These are phyloP conservation scores for Drosophila paramelanica DNA, from an alignment of 2,888 invertebrate species.

Conservation along the genomic window DNA sequence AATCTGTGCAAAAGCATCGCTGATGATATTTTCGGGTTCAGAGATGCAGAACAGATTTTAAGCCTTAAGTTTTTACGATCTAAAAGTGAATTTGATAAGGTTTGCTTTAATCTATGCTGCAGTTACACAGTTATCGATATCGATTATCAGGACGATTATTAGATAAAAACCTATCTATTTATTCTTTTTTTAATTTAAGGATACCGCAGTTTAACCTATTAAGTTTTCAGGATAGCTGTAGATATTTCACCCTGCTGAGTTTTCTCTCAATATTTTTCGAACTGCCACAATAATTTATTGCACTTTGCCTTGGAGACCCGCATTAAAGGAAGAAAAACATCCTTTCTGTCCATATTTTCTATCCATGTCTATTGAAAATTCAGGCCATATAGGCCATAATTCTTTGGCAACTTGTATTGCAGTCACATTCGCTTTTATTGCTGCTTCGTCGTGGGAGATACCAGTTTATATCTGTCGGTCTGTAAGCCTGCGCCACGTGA, in stretches of 20 bases:
- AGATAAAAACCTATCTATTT: too few relatives aligned
- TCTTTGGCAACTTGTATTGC: conserved; percentile 44
- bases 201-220: too few relatives aligned
- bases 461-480: conserved; percentile 13
- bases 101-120: too few relatives aligned
- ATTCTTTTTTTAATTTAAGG: too few relatives aligned
- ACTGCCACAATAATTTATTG: conserved; percentile 10
- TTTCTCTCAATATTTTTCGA: neutral
- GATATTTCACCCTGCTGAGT: too few relatives aligned
- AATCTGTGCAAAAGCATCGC: conserved; percentile 7
- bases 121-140: too few relatives aligned
- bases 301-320: conserved; percentile 1
- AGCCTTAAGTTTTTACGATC: neutral
- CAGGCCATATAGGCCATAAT: conserved; percentile 45
- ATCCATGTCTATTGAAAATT: conserved; percentile 38
- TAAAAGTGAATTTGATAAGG: neutral
- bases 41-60: neutral
- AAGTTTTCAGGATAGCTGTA: too few relatives aligned
- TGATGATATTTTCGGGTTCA: conserved; percentile 30
- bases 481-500: conserved; percentile 36
- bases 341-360: conserved; percentile 23
- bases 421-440: conserved; percentile 51
- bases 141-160: too few relatives aligned
- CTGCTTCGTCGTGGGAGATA: conserved; percentile 12
- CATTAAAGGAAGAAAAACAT: conserved; percentile 7